Conservation (phyloP, 2,797 vertebrate species). For the Micrastur ruficollis region DNA sequence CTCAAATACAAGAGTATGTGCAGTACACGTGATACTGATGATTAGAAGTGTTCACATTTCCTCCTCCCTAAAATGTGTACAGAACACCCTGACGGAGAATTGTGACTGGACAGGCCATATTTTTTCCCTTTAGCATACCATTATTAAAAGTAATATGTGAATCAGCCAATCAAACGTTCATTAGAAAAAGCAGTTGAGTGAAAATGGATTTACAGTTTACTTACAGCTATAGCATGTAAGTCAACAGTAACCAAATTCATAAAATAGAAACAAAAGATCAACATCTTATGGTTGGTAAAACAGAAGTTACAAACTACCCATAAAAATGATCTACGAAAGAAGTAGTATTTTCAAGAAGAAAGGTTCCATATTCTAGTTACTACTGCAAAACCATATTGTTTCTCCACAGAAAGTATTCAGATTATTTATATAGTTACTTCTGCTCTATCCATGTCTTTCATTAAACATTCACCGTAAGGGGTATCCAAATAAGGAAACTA, state of each 20-base stretch:
- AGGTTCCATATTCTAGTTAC: neutral
- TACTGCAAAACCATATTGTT: neutral
- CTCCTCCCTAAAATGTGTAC: neutral
- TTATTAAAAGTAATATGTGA: neutral
- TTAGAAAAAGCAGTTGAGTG: neutral
- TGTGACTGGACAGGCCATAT: neutral
- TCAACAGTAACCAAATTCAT: neutral
- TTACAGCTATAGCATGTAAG: conserved; percentile 32
- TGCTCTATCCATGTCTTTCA: neutral
- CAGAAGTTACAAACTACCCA: neutral
- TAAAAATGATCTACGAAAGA: neutral
- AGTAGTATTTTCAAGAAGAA: neutral
- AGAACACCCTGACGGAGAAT: neutral
- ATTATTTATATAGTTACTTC: neutral
- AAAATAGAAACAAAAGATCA: neutral
- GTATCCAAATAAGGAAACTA: neutral
- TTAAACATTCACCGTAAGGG: neutral
- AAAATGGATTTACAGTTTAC: conserved; percentile 50
- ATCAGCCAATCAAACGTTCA: neutral
- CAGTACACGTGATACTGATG: neutral
- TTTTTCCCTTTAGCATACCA: neutral
- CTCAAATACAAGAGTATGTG: neutral
- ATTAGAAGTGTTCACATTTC: neutral
- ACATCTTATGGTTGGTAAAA: neutral
- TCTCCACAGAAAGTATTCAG: neutral